Percentiles rank a stretch among this genome's conserved stretches.
Conservation (phyloP, 2,888 invertebrate species). For the Nephrotoma guestfalica region DNA sequence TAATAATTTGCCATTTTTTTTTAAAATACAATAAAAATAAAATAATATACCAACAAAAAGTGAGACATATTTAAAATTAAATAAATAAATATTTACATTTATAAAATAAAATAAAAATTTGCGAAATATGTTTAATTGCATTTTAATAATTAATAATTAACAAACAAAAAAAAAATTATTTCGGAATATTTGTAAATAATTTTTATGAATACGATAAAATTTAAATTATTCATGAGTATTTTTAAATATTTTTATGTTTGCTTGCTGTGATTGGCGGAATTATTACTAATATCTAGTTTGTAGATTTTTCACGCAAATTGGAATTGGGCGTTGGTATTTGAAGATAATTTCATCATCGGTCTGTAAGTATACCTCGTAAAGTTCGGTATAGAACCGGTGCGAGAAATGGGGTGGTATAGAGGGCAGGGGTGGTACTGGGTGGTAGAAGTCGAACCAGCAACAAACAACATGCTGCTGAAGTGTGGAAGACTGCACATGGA, state of each 20-base stretch:
- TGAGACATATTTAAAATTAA: background rate
- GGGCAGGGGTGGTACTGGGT: no score
- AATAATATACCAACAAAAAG: background rate
- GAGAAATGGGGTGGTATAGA: no score
- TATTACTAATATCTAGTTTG: no score
- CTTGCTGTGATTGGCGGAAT: background rate
- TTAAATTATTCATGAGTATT: background rate
- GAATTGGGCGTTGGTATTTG: no score
- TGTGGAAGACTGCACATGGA: no score
- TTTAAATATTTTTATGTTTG: background rate
- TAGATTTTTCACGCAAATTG: no score
- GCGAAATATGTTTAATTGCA: constrained; percentile 1
- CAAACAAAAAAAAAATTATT: background rate
- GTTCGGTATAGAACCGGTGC: no score
- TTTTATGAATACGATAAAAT: background rate
- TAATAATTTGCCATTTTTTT: background rate
- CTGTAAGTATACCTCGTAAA: no score
- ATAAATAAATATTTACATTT: background rate
- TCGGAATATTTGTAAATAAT: background rate
- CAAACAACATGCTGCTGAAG: no score
- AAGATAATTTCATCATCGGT: no score
- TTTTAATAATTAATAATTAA: constrained; percentile 1
- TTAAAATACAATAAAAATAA: background rate
- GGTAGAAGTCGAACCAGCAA: no score
- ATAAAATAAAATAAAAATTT: background rate